Evolutionary conservation across 2,113 vertebrate species (phyloP).

Genomic region (Neodon shergylaensis): DNA sequence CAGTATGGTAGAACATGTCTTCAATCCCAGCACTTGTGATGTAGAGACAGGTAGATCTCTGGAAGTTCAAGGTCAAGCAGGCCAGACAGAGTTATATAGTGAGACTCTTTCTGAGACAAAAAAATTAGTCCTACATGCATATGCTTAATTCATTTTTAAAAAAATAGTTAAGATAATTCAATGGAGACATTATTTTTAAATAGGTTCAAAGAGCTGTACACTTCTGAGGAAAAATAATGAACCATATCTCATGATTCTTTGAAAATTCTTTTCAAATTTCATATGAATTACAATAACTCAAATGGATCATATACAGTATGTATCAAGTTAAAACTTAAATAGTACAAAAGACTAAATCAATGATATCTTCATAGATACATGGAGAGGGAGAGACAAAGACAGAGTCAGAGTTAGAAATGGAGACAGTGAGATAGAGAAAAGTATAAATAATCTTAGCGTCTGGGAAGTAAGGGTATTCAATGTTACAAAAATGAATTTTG

Average conservation of each 20-base stretch:
- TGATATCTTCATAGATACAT: background rate
- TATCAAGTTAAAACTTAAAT: background rate
- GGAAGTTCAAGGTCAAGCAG: background rate
- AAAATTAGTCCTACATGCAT: background rate
- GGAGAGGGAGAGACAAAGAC: no score
- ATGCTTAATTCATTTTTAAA: background rate
- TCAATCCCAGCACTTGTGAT: background rate
- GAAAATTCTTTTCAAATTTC: background rate
- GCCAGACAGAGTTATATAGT: background rate
- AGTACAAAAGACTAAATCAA: background rate
- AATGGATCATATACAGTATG: background rate
- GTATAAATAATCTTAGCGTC: background rate
- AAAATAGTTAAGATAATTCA: background rate
- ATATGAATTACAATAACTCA: background rate
- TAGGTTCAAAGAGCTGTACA: background rate
- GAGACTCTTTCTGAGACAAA: background rate
- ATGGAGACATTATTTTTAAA: slow-evolving; percentile 14
- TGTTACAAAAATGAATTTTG: background rate
- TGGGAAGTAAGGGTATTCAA: background rate
- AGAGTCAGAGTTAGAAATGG: no score
- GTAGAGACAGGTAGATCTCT: background rate
- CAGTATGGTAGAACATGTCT: background rate
- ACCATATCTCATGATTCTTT: background rate
- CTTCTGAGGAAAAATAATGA: background rate
- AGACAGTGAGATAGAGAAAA: no score